Base-by-base conservation (phyloP, 2,113 vertebrate genomes). In the Tragelaphus imberbis region DNA sequence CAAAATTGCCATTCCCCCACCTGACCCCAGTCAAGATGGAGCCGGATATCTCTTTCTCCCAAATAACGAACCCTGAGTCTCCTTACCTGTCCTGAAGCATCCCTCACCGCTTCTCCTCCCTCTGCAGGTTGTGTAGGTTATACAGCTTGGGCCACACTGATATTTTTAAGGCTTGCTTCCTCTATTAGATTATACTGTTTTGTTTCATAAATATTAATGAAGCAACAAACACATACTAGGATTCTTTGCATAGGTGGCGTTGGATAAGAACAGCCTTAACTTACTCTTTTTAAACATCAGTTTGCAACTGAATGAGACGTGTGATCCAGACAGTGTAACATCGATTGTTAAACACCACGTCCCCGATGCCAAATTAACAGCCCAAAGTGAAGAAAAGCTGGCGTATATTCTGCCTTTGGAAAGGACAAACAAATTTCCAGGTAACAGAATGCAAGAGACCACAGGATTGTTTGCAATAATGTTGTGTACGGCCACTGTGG, bases 371-470 rank as follows among this genome's bases (percentile, higher is more conserved):
- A 98, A 98, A 96, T 80, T 99, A 97, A 98, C 98, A 49, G 97
- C 98, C 56, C 98, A 98, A 27, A 99, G 98, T 23, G 99, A 99
- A 95, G 98, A 98, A 3, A 99, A 99, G 96, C 97, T 99, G 23
- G 99, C 99, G 0, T 99, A 99, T 98, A 99, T 99, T 2, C 98
- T 99, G 94, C 99, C 99, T 12, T 99, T 99, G 88, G 99, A 99
- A 97, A 99, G 98, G 97, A 98, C 99, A 98, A 98, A 99, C 97
- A 98, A 98, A 2, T 99, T 99, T 97, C 97, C 99, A 99, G 99
- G 99, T 99, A 94, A 77, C 30, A 80, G 49, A 87, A 47, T 21
- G 1, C 11, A 14, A 51, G 25, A 75, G 68, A 81, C 30, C 55
- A 80, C 23, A 44, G 87, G 82, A 40, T 75, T 71, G 25, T 36